These are phyloP conservation scores for Clamator glandarius DNA, from an alignment of 2,797 vertebrate species.

Conservation along the genomic window DNA sequence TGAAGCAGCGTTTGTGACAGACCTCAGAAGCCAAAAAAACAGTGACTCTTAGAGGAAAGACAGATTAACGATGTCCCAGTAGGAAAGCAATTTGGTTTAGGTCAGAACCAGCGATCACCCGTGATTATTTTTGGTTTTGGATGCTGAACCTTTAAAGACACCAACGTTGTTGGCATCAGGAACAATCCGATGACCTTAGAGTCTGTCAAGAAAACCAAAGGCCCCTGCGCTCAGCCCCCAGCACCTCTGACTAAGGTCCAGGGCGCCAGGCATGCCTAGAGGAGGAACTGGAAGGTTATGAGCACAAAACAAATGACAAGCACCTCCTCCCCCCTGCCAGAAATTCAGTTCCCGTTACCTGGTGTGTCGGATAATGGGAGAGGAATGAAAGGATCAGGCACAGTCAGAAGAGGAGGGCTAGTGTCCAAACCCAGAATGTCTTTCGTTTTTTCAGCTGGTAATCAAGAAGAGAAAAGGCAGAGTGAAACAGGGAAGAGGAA, in stretches of 20 bases:
- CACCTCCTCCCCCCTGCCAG: not conserved
- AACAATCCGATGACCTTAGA: rapidly evolving
- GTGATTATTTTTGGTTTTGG: not conserved
- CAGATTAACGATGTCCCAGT: not conserved
- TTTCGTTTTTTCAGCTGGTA: constrained; percentile 82
- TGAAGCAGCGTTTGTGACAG: not conserved
- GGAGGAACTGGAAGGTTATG: not conserved
- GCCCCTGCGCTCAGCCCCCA: not conserved
- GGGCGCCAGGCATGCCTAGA: not conserved
- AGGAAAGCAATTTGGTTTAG: not conserved
- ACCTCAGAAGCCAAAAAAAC: not conserved
- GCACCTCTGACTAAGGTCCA: not conserved
- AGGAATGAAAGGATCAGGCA: constrained; percentile 87
- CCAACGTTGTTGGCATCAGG: rapidly evolving
- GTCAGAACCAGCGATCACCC: not conserved
- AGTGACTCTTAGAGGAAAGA: not conserved
- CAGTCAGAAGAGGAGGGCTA: constrained; percentile 81
- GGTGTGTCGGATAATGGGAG: constrained; percentile 85
- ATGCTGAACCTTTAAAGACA: not conserved
- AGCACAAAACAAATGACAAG: not conserved
- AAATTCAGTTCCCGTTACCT: constrained; percentile 76
- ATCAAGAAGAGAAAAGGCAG: not conserved
- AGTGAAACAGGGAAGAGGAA: not conserved
- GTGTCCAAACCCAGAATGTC: constrained; percentile 80
- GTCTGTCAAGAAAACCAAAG: not conserved